Evolutionary conservation across 2,113 vertebrate genomes (phyloP).

Genomic region (Eurypyga helias): DNA sequence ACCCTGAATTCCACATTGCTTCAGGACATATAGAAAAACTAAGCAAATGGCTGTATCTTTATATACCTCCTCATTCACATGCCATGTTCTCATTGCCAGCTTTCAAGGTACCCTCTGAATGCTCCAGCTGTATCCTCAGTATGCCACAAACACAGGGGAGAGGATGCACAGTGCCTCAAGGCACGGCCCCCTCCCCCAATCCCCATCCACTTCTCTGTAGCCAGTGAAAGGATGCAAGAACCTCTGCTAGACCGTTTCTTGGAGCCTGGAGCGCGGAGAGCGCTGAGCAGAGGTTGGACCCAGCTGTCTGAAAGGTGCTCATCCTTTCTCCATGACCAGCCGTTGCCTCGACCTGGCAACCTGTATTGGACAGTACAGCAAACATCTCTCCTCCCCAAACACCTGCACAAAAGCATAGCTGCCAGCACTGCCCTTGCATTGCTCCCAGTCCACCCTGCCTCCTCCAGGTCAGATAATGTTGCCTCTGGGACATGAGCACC

Average conservation of each 20-base stretch:
- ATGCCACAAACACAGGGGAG: background rate
- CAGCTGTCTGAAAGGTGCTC: background rate
- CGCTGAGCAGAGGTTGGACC: background rate
- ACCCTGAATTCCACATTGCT: background rate
- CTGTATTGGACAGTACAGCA: background rate
- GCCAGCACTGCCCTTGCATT: accelerated
- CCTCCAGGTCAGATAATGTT: background rate
- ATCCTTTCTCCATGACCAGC: background rate
- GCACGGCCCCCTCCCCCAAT: accelerated
- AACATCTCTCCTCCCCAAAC: background rate
- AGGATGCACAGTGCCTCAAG: background rate
- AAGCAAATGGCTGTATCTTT: background rate
- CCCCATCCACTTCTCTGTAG: too few relatives aligned
- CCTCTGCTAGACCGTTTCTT: background rate
- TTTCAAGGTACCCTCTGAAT: background rate
- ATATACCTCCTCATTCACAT: background rate
- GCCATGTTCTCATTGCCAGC: background rate
- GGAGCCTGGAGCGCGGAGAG: accelerated
- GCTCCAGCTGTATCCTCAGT: background rate
- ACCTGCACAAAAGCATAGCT: background rate
- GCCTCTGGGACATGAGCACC: background rate
- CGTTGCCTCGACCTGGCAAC: background rate
- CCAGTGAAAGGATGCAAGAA: background rate
- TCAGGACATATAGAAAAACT: background rate
- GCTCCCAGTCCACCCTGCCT: background rate